phyloP scores from a whole-genome alignment of 2,797 vertebrate genomes.

The Spondyliosoma cantharus region DNA sequence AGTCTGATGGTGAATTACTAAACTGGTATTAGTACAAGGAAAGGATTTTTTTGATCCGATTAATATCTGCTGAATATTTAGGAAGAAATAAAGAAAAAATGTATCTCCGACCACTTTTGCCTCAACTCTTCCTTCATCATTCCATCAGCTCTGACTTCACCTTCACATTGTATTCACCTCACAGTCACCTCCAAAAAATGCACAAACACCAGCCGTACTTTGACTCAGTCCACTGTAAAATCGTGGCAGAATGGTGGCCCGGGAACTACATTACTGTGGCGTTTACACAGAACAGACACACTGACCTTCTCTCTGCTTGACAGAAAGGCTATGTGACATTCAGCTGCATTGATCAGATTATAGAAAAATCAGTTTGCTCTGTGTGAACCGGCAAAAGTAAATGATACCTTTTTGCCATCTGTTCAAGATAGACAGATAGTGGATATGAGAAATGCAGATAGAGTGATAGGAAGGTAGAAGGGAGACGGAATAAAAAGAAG shows the following conservation, averaged over 20 bases:
- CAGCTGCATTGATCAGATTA: slow-evolving; percentile 71
- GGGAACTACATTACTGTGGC: slow-evolving; percentile 51
- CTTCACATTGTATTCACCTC: not conserved
- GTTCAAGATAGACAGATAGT: slow-evolving; percentile 7
- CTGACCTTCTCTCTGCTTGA: slow-evolving; percentile 77
- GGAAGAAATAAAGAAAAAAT: not conserved
- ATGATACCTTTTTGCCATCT: slow-evolving; percentile 24
- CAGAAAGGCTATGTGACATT: slow-evolving; percentile 73
- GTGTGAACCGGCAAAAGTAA: slow-evolving; percentile 34
- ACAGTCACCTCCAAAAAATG: not conserved
- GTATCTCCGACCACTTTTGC: not conserved
- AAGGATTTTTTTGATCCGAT: not conserved
- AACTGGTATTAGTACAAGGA: not conserved
- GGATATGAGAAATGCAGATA: slow-evolving; percentile 26
- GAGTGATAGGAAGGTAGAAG: slow-evolving; percentile 11
- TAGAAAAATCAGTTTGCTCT: slow-evolving; percentile 54
- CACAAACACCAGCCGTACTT: slow-evolving; percentile 13
- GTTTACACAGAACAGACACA: slow-evolving; percentile 65
- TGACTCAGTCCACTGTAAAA: not conserved
- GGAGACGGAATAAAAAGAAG: slow-evolving; percentile 21
- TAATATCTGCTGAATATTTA: not conserved
- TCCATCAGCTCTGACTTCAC: not conserved
- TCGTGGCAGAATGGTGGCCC: slow-evolving; percentile 3
- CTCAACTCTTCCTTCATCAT: not conserved
- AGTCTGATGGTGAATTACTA: not conserved